A percentile compares a stretch with the other conserved stretches of the same genome.
Conservation (phyloP, 2,888 invertebrate species). For the Tuberolachnus salignus region DNA sequence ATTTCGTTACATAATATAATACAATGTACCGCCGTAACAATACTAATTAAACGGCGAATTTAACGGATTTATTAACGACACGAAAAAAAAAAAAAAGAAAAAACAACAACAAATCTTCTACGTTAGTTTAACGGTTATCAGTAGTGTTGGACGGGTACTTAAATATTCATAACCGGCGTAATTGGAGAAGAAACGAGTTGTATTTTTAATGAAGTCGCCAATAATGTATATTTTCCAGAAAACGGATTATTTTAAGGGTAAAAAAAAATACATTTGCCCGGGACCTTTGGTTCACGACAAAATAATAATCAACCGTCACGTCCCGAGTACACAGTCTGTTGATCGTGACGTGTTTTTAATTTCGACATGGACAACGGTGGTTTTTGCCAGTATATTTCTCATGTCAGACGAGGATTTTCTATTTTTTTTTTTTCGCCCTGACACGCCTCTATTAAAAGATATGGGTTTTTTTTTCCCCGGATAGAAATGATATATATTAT, state of each 20-base stretch:
- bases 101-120: no score
- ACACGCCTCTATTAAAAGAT: slow-evolving; percentile 15
- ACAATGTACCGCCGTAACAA: no score
- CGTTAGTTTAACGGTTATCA: not conserved
- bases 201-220: not conserved
- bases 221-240: not conserved
- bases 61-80: no score
- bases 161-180: not conserved
- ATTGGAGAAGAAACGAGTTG: not conserved
- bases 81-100: no score
- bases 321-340: slow-evolving; percentile 36
- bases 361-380: slow-evolving; percentile 34
- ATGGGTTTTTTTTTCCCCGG: not conserved
- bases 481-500: slow-evolving; percentile 23
- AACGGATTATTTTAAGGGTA: not conserved
- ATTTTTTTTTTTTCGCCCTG: slow-evolving; percentile 20
- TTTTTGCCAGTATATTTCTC: slow-evolving; percentile 40
- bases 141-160: not conserved
- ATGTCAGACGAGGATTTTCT: slow-evolving; percentile 36
- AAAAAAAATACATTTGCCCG: slow-evolving; percentile 19
- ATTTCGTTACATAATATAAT: no score
- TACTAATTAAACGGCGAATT: no score
- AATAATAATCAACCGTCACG: slow-evolving; percentile 52
- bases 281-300: slow-evolving; percentile 27
- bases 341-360: slow-evolving; percentile 56